Evolutionary conservation across 2,888 invertebrate species (phyloP), one percentile per base, ranked within the genome.

Genomic region (Sturmia bella): DNA sequence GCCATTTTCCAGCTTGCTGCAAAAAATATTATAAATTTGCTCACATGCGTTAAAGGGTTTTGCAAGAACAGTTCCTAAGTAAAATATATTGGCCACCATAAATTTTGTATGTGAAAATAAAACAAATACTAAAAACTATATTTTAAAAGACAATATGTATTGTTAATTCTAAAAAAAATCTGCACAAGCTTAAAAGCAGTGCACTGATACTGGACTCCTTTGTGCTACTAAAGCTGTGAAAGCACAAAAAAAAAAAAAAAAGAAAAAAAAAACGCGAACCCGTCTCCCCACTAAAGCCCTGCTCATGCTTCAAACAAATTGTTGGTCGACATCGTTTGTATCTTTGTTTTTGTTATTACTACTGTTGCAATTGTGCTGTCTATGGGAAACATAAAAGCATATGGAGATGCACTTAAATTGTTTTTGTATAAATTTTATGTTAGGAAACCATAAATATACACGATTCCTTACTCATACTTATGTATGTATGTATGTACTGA

Each of bases 121-220:
- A 73, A 6, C 19, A 11, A n/a, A 27, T 27, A 27, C 27, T 27
- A 27, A 73, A 72, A 56, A 73, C 68, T 45, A 75, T 66, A 66
- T 75, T 59, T 50, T 43, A 76, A 76, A 81, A 63, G 68, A 81
- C 68, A 76, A 76, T 68, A 32, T 32, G 32, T 32, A 61, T 56
- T 68, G 73, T 54, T 63, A 81, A 81, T 68, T 68, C 77, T 24
- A 54, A 59, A 24, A 32, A 32, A 32, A 32, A 32, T 45, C 59
- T 54, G 15, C 24, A 57, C 5, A 56, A 74, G 80, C 75, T 80
- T 66, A 75, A 64, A 63, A 57, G 27, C 7, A 41, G 3, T 43
- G 13, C 27, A 27, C n/a, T 59, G 17, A 11, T 0, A 54, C 9
- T 2, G 5, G 6, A 21, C 27, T 27, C 27, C 7, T 32, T 32